These are phyloP conservation scores for Camptogramma bilineatum DNA, from an alignment of 2,888 invertebrate species.

Conservation along the genomic window DNA sequence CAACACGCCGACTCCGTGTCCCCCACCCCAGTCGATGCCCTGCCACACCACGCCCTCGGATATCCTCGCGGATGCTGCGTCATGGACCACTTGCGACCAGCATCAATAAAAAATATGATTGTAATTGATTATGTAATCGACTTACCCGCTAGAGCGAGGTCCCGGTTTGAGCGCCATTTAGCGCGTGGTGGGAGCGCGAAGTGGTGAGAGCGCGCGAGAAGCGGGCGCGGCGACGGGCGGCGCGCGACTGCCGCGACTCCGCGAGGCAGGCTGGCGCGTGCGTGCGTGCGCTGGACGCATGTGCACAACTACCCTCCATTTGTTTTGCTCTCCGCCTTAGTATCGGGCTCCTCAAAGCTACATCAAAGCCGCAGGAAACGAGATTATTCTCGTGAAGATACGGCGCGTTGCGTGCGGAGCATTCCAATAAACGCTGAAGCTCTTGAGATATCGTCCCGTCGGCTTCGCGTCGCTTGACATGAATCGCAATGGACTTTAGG, in stretches of 20 bases:
- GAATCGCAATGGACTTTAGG: conserved; percentile 55
- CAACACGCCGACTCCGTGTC: conserved; percentile 68
- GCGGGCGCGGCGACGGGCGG: conserved; percentile 68
- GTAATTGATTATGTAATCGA: conserved; percentile 53
- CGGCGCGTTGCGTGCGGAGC: conserved; percentile 60
- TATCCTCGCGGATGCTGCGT: conserved; percentile 65
- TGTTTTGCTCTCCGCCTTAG: conserved; percentile 73
- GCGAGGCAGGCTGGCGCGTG: conserved; percentile 62
- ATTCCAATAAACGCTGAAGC: conserved; percentile 67
- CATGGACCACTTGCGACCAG: conserved; percentile 55
- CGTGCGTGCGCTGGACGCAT: conserved; percentile 67
- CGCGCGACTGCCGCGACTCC: conserved; percentile 69
- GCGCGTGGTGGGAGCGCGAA: conserved; percentile 70
- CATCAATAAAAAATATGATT: conserved; percentile 16
- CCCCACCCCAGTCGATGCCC: conserved; percentile 60
- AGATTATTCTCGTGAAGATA: conserved; percentile 75
- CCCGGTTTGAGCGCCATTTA: conserved; percentile 80
- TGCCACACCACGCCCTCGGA: conserved; percentile 75
- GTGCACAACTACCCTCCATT: conserved; percentile 69
- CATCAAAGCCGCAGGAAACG: conserved; percentile 73
- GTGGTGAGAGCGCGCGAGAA: conserved; percentile 51
- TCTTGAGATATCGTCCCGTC: conserved; percentile 62
- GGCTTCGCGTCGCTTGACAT: conserved; percentile 60
- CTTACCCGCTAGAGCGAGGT: conserved; percentile 79
- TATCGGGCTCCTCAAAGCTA: conserved; percentile 62